Evolutionary conservation across 2,797 vertebrate species (phyloP).

Genomic region (Limnodromus scolopaceus): DNA sequence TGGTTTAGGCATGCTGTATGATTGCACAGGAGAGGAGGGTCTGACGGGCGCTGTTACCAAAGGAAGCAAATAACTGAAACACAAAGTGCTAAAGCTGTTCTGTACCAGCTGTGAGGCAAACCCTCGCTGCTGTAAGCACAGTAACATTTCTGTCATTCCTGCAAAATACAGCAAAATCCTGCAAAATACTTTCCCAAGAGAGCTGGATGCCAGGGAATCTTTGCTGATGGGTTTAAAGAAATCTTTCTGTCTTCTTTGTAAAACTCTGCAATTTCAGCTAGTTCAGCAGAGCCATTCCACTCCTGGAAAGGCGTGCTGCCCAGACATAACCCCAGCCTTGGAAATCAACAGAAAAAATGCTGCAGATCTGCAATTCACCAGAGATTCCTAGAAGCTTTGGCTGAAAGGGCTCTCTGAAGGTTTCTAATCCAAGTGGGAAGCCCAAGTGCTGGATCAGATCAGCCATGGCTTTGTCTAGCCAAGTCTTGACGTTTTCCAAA

Average conservation of each 20-base stretch:
- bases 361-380: not conserved
- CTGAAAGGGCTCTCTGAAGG: not conserved
- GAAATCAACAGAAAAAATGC: not conserved
- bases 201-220: not conserved
- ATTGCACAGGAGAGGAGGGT: not conserved
- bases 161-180: not conserved
- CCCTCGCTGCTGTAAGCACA: not conserved
- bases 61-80: not conserved
- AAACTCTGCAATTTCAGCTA: not conserved
- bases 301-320: not conserved
- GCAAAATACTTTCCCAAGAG: not conserved
- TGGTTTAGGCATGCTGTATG: not conserved
- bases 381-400: not conserved
- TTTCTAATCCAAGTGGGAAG: not conserved
- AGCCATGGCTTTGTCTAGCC: not conserved
- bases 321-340: not conserved
- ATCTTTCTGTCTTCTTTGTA: not conserved
- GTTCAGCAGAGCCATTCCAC: not conserved
- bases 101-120: not conserved
- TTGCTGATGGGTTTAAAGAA: not conserved
- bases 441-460: not conserved
- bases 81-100: not conserved
- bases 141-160: not conserved
- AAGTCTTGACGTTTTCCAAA: not conserved
- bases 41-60: not conserved